These are phyloP conservation scores for Micrasema longulum DNA, from an alignment of 1,140 invertebrate species.

Conservation along the genomic window DNA sequence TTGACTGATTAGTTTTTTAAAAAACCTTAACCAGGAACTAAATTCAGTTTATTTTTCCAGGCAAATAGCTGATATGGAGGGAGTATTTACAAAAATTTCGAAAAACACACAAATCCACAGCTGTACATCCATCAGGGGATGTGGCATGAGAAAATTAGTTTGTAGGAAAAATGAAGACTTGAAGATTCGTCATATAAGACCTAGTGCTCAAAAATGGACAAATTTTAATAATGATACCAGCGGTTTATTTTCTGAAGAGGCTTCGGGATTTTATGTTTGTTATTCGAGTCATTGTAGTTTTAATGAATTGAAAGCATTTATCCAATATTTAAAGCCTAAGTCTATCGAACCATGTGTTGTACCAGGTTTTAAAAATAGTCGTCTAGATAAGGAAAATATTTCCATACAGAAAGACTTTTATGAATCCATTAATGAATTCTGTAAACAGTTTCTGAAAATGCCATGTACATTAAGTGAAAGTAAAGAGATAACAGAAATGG, in stretches of 20 bases:
- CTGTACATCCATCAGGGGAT: conserved; percentile 56
- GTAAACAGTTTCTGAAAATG: conserved; percentile 32
- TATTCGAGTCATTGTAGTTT: conserved; percentile 75
- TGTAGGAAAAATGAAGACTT: conserved; percentile 6
- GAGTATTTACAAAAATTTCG: conserved; percentile 60
- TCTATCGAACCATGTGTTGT: conserved; percentile 68
- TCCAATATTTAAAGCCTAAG: conserved; percentile 69
- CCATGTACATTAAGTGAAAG: too few relatives aligned
- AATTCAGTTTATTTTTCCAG: too few relatives aligned
- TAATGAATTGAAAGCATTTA: conserved; percentile 68
- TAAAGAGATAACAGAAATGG: too few relatives aligned
- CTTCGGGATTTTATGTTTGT: conserved; percentile 65
- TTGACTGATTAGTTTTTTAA: too few relatives aligned
- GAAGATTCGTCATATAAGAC: conserved; percentile 57
- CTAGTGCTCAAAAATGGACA: conserved; percentile 70
- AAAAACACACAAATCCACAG: conserved; percentile 63
- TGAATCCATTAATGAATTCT: conserved; percentile 27
- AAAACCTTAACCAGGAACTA: too few relatives aligned
- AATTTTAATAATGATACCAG: conserved; percentile 56
- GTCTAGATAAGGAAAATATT: neutral
- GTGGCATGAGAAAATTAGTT: neutral
- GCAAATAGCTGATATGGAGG: conserved; percentile 55
- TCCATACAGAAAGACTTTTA: conserved; percentile 14
- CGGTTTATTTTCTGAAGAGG: conserved; percentile 57
- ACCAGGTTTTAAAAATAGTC: too few relatives aligned